A percentile compares a stretch with the other conserved stretches of the same genome.
phyloP scores from a whole-genome alignment of 2,113 vertebrate genomes.

The Poeciliopsis retropinna region DNA sequence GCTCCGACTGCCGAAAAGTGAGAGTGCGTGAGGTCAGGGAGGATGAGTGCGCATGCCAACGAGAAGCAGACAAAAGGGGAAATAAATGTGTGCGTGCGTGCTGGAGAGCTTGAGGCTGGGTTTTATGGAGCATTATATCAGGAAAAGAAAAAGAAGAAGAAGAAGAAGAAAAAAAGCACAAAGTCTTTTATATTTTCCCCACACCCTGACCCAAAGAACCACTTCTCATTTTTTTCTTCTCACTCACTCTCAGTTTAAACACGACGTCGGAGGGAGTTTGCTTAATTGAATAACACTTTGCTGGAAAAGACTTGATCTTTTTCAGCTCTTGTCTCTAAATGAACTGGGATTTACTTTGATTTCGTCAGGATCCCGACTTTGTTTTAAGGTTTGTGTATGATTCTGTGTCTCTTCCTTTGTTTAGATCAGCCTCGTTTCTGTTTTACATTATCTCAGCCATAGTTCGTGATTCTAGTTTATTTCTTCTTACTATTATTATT shows the following conservation, averaged over 20 bases:
- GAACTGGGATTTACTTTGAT: not conserved
- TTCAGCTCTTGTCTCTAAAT: not conserved
- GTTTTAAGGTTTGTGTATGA: no score
- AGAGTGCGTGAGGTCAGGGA: not conserved
- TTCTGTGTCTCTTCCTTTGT: no score
- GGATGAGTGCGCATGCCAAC: slow-evolving; percentile 1
- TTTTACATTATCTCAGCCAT: no score
- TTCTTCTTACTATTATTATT: no score
- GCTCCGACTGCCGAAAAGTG: slow-evolving; percentile 6
- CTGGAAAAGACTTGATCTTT: not conserved
- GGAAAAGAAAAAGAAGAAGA: not conserved
- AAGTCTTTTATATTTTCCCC: slow-evolving; percentile 32
- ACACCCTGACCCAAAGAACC: slow-evolving; percentile 9
- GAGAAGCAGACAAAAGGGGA: slow-evolving; percentile 9
- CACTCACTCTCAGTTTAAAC: not conserved
- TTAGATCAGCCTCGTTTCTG: no score
- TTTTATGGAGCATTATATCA: slow-evolving; percentile 58
- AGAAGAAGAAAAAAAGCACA: not conserved
- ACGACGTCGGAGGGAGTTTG: not conserved
- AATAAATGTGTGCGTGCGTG: slow-evolving; percentile 53
- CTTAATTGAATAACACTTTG: not conserved
- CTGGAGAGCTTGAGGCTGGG: slow-evolving; percentile 54
- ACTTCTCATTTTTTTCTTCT: not conserved
- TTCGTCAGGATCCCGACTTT: no score
- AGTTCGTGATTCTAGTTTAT: no score